These are phyloP conservation scores for Solen grandis DNA, from an alignment of 1,140 invertebrate species.

Conservation along the genomic window DNA sequence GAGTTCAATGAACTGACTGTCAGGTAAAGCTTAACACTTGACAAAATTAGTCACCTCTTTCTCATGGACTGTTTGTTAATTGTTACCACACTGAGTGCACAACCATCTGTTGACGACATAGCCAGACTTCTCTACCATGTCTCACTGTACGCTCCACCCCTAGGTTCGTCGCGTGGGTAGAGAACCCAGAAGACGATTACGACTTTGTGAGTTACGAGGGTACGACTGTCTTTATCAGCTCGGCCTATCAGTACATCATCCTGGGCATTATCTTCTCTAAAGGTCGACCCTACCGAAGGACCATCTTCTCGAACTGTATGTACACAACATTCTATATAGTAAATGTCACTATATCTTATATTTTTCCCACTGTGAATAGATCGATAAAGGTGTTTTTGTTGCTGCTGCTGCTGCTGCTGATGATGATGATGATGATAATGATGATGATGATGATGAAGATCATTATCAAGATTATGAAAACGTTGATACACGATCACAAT, in stretches of 20 bases:
- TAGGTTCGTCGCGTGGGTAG: conserved; percentile 72
- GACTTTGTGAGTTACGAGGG: conserved; percentile 77
- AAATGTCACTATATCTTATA: background rate
- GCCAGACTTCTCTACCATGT: background rate
- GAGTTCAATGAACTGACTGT: too few relatives aligned
- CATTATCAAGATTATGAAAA: too few relatives aligned
- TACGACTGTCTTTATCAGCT: conserved; percentile 88
- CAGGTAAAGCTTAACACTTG: too few relatives aligned
- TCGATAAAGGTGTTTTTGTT: background rate
- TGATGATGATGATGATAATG: too few relatives aligned
- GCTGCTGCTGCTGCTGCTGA: too few relatives aligned
- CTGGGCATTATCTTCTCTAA: conserved; percentile 93
- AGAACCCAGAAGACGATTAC: conserved; percentile 66
- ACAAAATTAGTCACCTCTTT: too few relatives aligned
- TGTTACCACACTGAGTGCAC: too few relatives aligned
- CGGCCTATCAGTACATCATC: conserved; percentile 93
- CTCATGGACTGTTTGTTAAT: too few relatives aligned
- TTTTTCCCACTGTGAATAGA: background rate
- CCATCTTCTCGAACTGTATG: conserved; percentile 78
- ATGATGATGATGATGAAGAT: too few relatives aligned
- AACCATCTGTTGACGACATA: too few relatives aligned
- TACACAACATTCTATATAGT: too few relatives aligned
- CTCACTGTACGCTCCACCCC: background rate
- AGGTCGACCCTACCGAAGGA: conserved; percentile 88
- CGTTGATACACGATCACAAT: too few relatives aligned